These are phyloP conservation scores for Echinops telfairi DNA, from an alignment of 2,113 vertebrate species.

Conservation along the genomic window DNA sequence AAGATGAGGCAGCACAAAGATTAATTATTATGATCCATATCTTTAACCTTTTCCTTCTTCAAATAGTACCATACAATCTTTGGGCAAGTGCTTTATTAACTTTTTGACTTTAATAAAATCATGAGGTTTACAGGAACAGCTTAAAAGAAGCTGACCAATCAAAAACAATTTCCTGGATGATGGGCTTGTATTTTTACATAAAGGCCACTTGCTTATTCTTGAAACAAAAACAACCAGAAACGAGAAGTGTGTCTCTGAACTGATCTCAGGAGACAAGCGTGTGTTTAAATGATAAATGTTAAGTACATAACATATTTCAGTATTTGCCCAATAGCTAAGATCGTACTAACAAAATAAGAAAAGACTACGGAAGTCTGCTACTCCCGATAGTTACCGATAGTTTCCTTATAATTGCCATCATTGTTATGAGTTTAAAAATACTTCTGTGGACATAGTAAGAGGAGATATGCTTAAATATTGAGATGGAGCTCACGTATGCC, in stretches of 20 bases:
- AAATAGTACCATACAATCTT: background rate
- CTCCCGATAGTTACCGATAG: background rate
- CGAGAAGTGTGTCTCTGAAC: background rate
- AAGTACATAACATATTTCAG: background rate
- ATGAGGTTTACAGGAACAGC: slow-evolving; percentile 27
- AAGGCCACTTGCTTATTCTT: background rate
- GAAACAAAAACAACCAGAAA: slow-evolving; percentile 33
- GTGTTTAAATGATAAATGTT: background rate
- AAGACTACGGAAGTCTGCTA: background rate
- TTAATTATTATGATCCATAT: background rate
- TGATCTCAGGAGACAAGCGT: background rate
- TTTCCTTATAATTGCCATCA: background rate
- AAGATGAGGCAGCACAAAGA: background rate
- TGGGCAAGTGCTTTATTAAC: background rate
- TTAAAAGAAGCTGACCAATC: background rate
- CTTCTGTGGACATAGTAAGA: background rate
- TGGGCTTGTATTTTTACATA: slow-evolving; percentile 20
- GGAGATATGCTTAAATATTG: rapidly evolving
- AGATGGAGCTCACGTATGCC: background rate
- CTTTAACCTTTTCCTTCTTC: background rate
- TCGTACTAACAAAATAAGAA: background rate
- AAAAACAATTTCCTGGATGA: slow-evolving; percentile 15
- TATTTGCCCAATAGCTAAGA: background rate
- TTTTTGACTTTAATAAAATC: background rate
- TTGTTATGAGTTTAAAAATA: background rate